Evolutionary conservation across 2,888 invertebrate species (phyloP), one percentile per base, ranked within the genome.

Genomic region (Tetranychus truncatus): DNA sequence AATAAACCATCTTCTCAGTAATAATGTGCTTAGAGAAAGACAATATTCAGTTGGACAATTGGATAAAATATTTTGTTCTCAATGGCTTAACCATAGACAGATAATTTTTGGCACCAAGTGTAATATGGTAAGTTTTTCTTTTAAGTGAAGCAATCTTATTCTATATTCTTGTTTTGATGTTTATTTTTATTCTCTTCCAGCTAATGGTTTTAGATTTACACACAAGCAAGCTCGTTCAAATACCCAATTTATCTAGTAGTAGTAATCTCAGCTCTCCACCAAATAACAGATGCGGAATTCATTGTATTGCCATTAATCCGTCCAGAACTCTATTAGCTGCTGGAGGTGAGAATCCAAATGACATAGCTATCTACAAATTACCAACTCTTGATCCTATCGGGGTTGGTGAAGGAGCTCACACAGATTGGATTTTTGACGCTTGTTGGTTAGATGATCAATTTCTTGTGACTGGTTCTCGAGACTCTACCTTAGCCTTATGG

Each of bases 101-200:
- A 91, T 96, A 76, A 92, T 95, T 34, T 93, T 95, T 83, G 96
- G 95, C 75, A 95, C 95, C 74, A 96, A 96, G 84, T 95, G 96
- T 84, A 95, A 95, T 84, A 94, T 93, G 88, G 91, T 91, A 82
- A 74, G 77, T 46, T 45, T 73, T 45, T 45, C 75, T 44, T 24
- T 24, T 18, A n/a, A 72, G n/a, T 34, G n/a, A 15, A 71, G 24
- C 2, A n/a, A 21, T 65, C 11, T 7, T 34, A 3, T 5, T 73
- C 7, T 7, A 18, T 65, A 73, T 8, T 24, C 15, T 72, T 65
- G 46, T 73, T 18, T 65, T 65, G 20, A 11, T 71, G 71, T 15
- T 24, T 7, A 18, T 67, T 7, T 21, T 69, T 44, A n/a, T 21
- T 72, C 45, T 18, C 45, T 20, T 11, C 69, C 83, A 91, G 89